A percentile compares a stretch with the other conserved stretches of the same genome.
phyloP scores from a whole-genome alignment of 2,888 invertebrate species.

The Volucella zonaria region DNA sequence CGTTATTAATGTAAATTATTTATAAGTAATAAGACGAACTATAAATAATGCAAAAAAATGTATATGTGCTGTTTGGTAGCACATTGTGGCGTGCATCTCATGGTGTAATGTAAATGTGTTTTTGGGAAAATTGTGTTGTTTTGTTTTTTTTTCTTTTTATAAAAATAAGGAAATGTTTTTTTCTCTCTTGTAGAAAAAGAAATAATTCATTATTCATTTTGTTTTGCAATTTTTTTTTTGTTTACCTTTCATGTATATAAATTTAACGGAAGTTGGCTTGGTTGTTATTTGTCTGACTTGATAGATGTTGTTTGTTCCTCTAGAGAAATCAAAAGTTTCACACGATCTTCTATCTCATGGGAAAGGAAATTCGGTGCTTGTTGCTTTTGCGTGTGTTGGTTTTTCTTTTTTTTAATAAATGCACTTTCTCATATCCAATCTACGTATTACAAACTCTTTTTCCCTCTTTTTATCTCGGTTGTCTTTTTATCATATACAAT shows the following conservation, averaged over 20 bases:
- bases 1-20: conserved; percentile 65
- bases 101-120: conserved; percentile 33
- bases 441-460: background rate
- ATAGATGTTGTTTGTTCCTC: conserved; percentile 51
- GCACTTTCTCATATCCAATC: no score
- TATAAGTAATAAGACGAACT: conserved; percentile 52
- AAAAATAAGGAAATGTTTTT: conserved; percentile 66
- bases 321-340: conserved; percentile 32
- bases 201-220: conserved; percentile 76
- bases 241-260: conserved; percentile 57
- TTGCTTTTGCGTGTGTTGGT: no score
- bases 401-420: no score
- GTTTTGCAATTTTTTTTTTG: conserved; percentile 76
- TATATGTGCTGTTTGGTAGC: conserved; percentile 62
- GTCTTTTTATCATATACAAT: conserved; percentile 79
- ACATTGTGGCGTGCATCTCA: conserved; percentile 38
- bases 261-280: conserved; percentile 64
- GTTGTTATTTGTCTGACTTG: conserved; percentile 44
- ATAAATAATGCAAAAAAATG: conserved; percentile 73
- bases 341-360: no score
- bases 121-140: no score
- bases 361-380: conserved; percentile 21
- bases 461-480: conserved; percentile 31
- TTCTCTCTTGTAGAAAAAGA: conserved; percentile 63
- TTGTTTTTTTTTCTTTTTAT: no score